These are phyloP conservation scores for Hymenopus coronatus DNA, from an alignment of 2,888 invertebrate species.

Conservation along the genomic window DNA sequence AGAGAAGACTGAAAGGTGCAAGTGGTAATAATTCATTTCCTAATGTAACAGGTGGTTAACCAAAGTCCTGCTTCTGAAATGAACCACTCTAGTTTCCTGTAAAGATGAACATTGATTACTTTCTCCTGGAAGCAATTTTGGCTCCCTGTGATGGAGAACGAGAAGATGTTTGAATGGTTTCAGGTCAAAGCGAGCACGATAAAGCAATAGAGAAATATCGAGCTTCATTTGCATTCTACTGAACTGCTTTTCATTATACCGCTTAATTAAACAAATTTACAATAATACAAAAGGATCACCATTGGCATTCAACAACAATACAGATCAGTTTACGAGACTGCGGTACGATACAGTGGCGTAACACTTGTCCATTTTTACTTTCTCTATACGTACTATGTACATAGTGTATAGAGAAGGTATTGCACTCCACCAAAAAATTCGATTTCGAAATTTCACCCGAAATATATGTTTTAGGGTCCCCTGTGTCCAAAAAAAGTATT, in stretches of 20 bases:
- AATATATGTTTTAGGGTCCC: too few species aligned
- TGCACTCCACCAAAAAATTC: too few species aligned
- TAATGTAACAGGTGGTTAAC: too few species aligned
- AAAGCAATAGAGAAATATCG: background rate
- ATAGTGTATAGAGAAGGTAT: too few species aligned
- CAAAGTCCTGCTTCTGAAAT: background rate
- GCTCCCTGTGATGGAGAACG: background rate
- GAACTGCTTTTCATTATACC: background rate
- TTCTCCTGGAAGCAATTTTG: background rate
- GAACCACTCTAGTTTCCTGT: background rate
- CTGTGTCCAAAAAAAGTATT: too few species aligned
- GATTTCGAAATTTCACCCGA: too few species aligned
- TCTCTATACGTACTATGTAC: too few species aligned
- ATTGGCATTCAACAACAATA: conserved; percentile 1
- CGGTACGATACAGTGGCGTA: background rate
- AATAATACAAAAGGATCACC: conserved; percentile 5
- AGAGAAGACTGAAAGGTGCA: too few species aligned
- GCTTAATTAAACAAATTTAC: conserved; percentile 10
- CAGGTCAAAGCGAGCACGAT: background rate
- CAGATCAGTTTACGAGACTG: background rate
- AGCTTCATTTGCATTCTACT: conserved; percentile 2
- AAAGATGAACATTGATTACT: background rate
- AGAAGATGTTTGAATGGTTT: background rate
- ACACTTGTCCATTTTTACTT: too few species aligned
- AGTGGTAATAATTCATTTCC: too few species aligned